Evolutionary conservation across 2,888 invertebrate genomes (phyloP), one percentile per base, ranked within the genome.

Genomic region (Stramonita haemastoma): DNA sequence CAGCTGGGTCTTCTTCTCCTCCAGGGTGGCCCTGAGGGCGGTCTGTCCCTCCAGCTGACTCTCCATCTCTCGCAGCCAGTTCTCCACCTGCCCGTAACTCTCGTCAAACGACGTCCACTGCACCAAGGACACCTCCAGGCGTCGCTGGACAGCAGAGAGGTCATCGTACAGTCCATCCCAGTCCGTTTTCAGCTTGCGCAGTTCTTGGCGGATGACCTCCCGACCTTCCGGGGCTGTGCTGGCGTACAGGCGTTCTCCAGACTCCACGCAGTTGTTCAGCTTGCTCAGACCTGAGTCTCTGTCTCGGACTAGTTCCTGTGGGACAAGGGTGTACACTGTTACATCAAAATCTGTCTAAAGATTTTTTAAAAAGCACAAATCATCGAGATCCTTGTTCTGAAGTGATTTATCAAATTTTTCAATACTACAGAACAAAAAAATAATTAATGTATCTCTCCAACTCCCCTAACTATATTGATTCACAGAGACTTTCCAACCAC

Each of bases 71-170:
- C 97, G 97, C 88, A 99, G 95, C 99, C 99, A 99, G 89, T 97
- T 96, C 93, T 97, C 97, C 17, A 99, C 91, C 87, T 97, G 97
- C 89, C 98, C 97, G 36, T 98, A 97, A 93, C 98, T 98, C 94
- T 99, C 98, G 95, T 99, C 98, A 95, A 98, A 98, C 0, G 98
- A 98, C 26, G 98, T 98, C 98, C 98, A 99, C 94, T 98, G 98
- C 95, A 99, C 98, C 89, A 98, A 97, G 96, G 98, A 98, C 0
- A 97, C 97, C 96, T 98, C 98, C 57, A 98, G 97, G 93, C 98
- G 98, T 90, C 98, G 97, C 91, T 98, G 98, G 92, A 98, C 97
- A 94, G 98, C 97, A 60, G 97, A 97, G 87, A 99, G 97, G 86
- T 97, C 97, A 94, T 98, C 98, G 91, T 98, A 97, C 0, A 99